Base-by-base conservation (phyloP, 2,888 invertebrate species). In the Syrphus vitripennis region DNA sequence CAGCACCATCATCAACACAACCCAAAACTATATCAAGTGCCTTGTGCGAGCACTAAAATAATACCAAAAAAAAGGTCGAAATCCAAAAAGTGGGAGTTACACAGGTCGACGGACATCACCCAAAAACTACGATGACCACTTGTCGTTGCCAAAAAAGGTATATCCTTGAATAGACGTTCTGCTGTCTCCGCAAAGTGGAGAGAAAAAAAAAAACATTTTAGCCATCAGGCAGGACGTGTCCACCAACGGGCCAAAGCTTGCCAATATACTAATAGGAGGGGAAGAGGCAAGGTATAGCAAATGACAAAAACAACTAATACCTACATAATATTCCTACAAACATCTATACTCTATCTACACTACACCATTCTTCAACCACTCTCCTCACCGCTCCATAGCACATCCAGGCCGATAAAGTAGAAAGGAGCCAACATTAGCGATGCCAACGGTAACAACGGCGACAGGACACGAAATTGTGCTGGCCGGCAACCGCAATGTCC, bases 361-460 rank as follows among this genome's bases (percentile, higher is more conserved):
- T 10, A 14, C 24, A 50, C 50, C 50, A 24, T 48, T 48, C 12
- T 34, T 34, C 31, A 31, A 16, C 19, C 45, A 7, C 14, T 21
- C 42, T 9, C 9, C 34, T 9, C 19, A 50, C 24, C 50, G 14
- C 24, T 42, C 63, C 5, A 21, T 45, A 75, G 40, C 67, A 72
- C 53, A 48, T 65, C 59, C 50, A 71, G 71, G 74, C 70, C 57
- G 48, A 67, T 50, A 67, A n/a, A 69, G 69, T 70, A 78, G 67
- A 67, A 67, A 67, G 77, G 77, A 74, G 86, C 77, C 82, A 82
- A 86, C 82, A 86, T 82, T 86, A 86, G 86, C 86, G 86, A 77
- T 86, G 77, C 82, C 86, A 82, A 86, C 82, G 86, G 86, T 86
- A 82, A 82, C 82, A 82, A 86, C 82, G 82, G 81, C 70, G 82